A percentile compares a stretch with the other conserved stretches of the same genome.
phyloP scores from a whole-genome alignment of 2,113 vertebrate genomes.

The Mustela lutreola region DNA sequence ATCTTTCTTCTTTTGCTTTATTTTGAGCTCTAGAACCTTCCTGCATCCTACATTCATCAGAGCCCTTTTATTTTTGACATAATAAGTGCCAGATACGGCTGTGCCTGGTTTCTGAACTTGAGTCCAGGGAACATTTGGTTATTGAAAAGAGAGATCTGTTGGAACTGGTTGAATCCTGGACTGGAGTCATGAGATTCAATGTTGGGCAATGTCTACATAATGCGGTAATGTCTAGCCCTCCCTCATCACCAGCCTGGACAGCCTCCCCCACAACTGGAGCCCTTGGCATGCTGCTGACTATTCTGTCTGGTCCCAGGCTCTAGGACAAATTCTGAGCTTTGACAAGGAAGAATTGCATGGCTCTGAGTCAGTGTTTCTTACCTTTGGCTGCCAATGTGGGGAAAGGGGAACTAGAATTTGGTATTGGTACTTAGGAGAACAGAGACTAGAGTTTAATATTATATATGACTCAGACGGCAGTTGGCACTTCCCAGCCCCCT shows the following conservation, averaged over 20 bases:
- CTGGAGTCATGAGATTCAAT: not conserved
- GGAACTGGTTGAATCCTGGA: not conserved
- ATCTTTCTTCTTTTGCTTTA: not conserved
- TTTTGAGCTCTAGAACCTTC: not conserved
- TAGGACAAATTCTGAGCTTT: not conserved
- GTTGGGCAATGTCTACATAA: not conserved
- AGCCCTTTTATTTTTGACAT: not conserved
- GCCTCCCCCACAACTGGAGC: not conserved
- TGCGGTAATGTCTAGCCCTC: not conserved
- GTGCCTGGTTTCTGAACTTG: not conserved
- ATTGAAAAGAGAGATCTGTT: not conserved
- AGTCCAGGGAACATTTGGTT: not conserved
- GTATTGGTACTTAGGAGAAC: not conserved
- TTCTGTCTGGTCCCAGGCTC: not conserved
- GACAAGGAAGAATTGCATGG: not conserved
- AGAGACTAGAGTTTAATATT: not conserved
- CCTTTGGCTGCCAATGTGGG: not conserved
- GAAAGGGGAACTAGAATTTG: not conserved
- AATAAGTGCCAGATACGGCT: not conserved
- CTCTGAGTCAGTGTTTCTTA: not conserved
- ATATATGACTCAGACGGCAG: not conserved
- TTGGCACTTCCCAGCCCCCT: not conserved
- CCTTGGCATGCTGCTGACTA: not conserved
- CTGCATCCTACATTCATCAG: not conserved
- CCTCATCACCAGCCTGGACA: not conserved